Evolutionary conservation across 2,888 invertebrate species (phyloP), one percentile per base, ranked within the genome.

Genomic region (Latrodectus hesperus): DNA sequence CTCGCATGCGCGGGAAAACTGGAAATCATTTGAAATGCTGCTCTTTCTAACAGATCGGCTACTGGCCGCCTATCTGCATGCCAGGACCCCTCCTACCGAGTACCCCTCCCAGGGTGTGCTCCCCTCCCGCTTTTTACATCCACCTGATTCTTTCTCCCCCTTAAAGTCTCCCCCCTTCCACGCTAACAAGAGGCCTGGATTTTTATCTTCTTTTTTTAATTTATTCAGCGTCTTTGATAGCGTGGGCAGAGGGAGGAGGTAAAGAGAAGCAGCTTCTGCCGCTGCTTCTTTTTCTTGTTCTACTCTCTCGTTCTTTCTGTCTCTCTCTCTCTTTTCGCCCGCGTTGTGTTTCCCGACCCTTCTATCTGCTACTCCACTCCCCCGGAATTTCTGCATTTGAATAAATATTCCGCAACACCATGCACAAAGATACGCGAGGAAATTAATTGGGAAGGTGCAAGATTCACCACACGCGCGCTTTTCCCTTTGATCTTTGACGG

Each of bases 201-300:
- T 84, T 84, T 80, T 85, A 80, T 75, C 71, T 73, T 80, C 75
- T 81, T 86, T 85, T 84, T 86, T 86, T 86, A 86, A 86, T 86
- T 86, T 86, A 86, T 86, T 86, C 86, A 86, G 86, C 80, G 81
- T 86, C 80, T 86, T 86, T 86, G 80, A 86, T 86, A 86, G 76
- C 76, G 72, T 65, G 68, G 70, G 70, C 67, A 49, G 38, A 26
- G 70, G 65, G 60, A 6, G 60, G 6, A 12, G 60, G 60, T 16
- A 55, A 16, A 16, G 60, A 60, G 60, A 10, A n/a, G n/a, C 60
- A 16, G 65, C 52, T 80, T 71, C 68, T 22, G 65, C 38, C 38
- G 38, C 38, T 38, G 38, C 60, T 60, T 60, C 60, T 60, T 60
- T 60, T 60, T 60, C 60, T 60, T 60, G 60, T 60, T 60, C 70